These are phyloP conservation scores for Amphipoea oculea DNA, from an alignment of 2,888 invertebrate species.

Conservation along the genomic window DNA sequence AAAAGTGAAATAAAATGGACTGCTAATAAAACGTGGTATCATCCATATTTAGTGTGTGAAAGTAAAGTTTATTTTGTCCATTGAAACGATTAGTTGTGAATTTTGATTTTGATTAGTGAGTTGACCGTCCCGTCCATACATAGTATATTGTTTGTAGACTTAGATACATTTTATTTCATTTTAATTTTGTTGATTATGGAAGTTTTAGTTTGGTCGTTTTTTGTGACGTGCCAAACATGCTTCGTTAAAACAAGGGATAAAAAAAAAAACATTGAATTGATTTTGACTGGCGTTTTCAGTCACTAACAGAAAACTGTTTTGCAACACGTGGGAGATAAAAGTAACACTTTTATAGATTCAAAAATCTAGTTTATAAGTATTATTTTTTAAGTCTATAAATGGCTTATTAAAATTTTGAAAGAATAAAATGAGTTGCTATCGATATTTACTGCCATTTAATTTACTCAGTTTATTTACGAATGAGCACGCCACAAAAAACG, in stretches of 20 bases:
- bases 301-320: not conserved
- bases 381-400: not conserved
- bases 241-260: not conserved
- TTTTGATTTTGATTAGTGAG: slow-evolving; percentile 81
- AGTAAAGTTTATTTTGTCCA: slow-evolving; percentile 64
- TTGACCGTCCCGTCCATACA: slow-evolving; percentile 87
- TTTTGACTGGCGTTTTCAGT: not conserved
- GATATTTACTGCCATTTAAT: not conserved
- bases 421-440: too few relatives aligned
- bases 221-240: slow-evolving; percentile 32
- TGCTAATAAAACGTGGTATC: slow-evolving; percentile 53
- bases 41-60: slow-evolving; percentile 50
- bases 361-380: not conserved
- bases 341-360: not conserved
- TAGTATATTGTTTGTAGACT: slow-evolving; percentile 79
- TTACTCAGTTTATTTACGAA: not conserved
- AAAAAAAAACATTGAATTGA: not conserved
- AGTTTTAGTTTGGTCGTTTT: slow-evolving; percentile 38
- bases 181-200: slow-evolving; percentile 56
- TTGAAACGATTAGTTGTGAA: slow-evolving; percentile 71
- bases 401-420: not conserved
- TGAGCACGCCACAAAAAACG: slow-evolving; percentile 46
- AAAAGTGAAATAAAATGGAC: slow-evolving; percentile 63
- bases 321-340: not conserved
- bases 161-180: slow-evolving; percentile 65